Conservation (phyloP, 2,888 invertebrate genomes). For the Leptinotarsa haldemani region DNA sequence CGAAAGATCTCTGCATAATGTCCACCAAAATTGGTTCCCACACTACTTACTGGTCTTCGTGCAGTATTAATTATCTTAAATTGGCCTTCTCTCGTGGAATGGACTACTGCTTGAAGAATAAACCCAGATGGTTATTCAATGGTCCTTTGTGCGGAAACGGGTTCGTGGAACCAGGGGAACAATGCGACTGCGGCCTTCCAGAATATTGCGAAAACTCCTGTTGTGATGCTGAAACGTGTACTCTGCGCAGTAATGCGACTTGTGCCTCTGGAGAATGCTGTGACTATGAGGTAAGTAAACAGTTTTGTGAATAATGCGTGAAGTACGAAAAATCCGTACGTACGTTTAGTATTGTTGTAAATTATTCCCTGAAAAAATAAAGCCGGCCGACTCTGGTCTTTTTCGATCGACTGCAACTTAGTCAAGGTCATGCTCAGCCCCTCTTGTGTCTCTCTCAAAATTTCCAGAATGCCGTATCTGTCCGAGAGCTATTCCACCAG, state of each 20-base stretch:
- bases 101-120: slow-evolving; percentile 94
- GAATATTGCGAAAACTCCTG: slow-evolving; percentile 86
- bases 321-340: not conserved
- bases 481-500: too few relatives aligned
- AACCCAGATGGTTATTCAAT: slow-evolving; percentile 83
- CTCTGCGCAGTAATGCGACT: slow-evolving; percentile 86
- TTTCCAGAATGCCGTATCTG: too few relatives aligned
- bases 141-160: slow-evolving; percentile 96
- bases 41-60: slow-evolving; percentile 94
- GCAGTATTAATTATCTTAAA: slow-evolving; percentile 90
- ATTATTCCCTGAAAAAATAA: too few relatives aligned
- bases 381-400: too few relatives aligned
- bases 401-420: too few relatives aligned
- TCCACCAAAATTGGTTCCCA: slow-evolving; percentile 89
- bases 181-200: slow-evolving; percentile 91
- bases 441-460: too few relatives aligned
- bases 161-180: slow-evolving; percentile 95
- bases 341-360: not conserved
- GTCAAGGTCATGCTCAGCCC: too few relatives aligned
- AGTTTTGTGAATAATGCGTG: not conserved
- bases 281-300: slow-evolving; percentile 75
- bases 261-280: slow-evolving; percentile 97
- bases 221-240: slow-evolving; percentile 88
- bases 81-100: slow-evolving; percentile 94
- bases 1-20: slow-evolving; percentile 95